phyloP scores from a whole-genome alignment of 2,113 vertebrate species.

The Accipiter cooperii region DNA sequence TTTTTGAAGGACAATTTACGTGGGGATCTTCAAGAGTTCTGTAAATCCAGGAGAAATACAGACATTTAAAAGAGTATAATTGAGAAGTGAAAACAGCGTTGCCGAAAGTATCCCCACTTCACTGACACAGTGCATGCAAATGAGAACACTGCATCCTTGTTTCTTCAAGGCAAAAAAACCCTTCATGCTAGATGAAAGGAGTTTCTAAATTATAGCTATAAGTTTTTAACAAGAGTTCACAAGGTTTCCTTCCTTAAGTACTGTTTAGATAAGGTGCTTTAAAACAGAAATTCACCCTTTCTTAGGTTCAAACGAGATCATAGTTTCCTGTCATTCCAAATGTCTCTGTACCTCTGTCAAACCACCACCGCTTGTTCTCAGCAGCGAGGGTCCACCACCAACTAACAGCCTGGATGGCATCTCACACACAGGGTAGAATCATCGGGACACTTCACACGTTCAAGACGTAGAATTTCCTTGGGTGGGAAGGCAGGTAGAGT shows the following conservation, averaged over 20 bases:
- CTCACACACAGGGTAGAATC: background rate
- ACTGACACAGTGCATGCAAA: conserved; percentile 15
- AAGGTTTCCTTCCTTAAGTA: conserved; percentile 3
- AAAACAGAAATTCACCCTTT: conserved; percentile 6
- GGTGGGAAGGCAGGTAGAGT: background rate
- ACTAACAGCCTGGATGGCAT: fast-evolving
- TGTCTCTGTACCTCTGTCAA: background rate
- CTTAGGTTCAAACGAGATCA: background rate
- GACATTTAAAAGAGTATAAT: background rate
- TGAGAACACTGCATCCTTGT: conserved; percentile 26
- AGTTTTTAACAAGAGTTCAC: conserved; percentile 46
- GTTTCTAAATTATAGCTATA: conserved; percentile 30
- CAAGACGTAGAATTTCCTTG: fast-evolving
- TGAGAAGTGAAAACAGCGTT: background rate
- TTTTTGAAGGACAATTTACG: background rate
- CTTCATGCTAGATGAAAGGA: conserved; percentile 55
- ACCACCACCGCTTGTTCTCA: background rate
- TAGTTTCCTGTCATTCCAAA: background rate
- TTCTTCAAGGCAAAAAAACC: background rate
- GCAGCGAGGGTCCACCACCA: background rate
- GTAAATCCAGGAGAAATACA: background rate
- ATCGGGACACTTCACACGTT: fast-evolving
- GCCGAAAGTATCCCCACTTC: background rate
- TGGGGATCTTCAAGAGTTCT: background rate
- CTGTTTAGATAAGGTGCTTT: conserved; percentile 16